These are phyloP conservation scores for Acheta domesticus DNA, from an alignment of 2,888 invertebrate species.

Conservation along the genomic window DNA sequence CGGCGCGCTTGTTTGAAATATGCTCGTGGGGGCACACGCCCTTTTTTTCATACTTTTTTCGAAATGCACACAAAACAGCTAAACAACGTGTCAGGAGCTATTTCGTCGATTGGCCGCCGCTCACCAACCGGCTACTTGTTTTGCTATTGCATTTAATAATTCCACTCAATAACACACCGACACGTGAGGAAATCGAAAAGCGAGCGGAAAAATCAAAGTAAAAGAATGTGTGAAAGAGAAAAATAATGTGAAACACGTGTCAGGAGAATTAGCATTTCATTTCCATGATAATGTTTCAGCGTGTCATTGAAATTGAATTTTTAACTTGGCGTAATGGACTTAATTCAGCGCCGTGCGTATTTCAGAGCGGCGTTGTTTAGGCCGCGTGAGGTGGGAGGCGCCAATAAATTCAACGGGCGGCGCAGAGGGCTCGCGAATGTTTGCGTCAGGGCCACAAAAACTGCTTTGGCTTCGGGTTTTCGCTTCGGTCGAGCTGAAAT, in stretches of 20 bases:
- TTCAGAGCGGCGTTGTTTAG: too few species aligned
- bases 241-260: neutral
- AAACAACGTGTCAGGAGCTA: neutral
- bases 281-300: neutral
- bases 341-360: neutral
- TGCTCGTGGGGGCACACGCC: neutral
- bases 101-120: neutral
- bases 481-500: too few species aligned
- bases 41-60: neutral
- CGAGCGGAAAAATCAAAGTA: neutral
- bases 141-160: constrained; percentile 11
- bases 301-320: constrained; percentile 11
- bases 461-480: too few species aligned
- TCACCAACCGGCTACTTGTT: neutral
- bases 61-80: neutral
- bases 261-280: neutral
- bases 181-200: neutral
- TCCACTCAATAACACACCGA: neutral
- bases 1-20: neutral
- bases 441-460: too few species aligned
- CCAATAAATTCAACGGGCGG: too few species aligned
- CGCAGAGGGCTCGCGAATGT: too few species aligned
- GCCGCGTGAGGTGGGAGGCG: too few species aligned
- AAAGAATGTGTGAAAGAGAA: neutral
- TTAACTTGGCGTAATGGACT: neutral